Percentiles rank a stretch among this genome's conserved stretches.
phyloP scores from a whole-genome alignment of 1,140 invertebrate genomes.

The Oscheius sp. region DNA sequence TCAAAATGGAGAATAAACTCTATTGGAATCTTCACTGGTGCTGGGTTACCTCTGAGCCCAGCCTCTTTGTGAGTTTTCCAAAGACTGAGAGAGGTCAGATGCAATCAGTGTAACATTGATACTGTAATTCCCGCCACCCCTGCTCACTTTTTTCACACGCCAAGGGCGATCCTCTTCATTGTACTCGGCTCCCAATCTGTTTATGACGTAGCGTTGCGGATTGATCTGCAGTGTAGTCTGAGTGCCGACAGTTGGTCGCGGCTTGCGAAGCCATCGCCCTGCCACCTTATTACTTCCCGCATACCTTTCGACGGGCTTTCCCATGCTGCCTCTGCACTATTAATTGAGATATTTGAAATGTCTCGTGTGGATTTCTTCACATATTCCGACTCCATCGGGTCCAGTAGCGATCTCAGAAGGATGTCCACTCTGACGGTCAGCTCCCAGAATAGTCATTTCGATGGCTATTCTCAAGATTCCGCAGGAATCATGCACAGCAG shows the following conservation, averaged over 20 bases:
- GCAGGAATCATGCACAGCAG: neutral
- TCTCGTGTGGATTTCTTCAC: neutral
- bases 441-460: neutral
- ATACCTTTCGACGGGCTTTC: too few species aligned
- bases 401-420: neutral
- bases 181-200: conserved; percentile 6
- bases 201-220: conserved; percentile 11
- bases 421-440: neutral
- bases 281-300: conserved; percentile 11
- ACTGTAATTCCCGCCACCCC: too few species aligned
- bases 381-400: conserved; percentile 7
- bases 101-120: too few species aligned
- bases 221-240: conserved; percentile 13
- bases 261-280: conserved; percentile 6
- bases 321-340: too few species aligned
- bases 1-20: too few species aligned
- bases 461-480: neutral
- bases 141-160: too few species aligned
- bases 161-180: too few species aligned
- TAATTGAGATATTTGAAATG: too few species aligned
- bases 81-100: too few species aligned
- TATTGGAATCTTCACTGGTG: too few species aligned
- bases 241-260: conserved; percentile 12
- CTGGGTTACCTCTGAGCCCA: too few species aligned
- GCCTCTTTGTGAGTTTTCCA: too few species aligned